Conservation (phyloP, 2,888 invertebrate species). For the Aphidoletes aphidimyza region DNA sequence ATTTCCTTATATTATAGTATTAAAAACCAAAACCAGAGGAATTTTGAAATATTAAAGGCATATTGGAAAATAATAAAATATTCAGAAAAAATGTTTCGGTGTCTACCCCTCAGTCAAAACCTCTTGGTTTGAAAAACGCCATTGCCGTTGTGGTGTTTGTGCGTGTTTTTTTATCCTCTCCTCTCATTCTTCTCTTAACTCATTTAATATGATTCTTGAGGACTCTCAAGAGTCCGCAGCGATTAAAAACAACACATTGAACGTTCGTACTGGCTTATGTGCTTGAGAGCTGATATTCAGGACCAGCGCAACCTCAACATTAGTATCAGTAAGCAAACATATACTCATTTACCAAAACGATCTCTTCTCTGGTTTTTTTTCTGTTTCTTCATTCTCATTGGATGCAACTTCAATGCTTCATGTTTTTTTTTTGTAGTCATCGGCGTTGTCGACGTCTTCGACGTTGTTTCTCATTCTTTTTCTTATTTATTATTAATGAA, state of each 20-base stretch:
- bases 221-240: neutral
- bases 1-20: no score
- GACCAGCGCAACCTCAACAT: conserved; percentile 33
- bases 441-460: neutral
- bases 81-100: no score
- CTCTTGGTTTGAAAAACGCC: conserved; percentile 28
- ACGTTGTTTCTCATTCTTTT: conserved; percentile 14
- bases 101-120: no score
- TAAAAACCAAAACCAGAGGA: no score
- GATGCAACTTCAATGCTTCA: neutral
- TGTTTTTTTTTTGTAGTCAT: neutral
- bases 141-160: no score
- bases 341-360: conserved; percentile 28
- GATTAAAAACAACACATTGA: conserved; percentile 41
- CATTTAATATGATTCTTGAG: conserved; percentile 16
- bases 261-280: neutral
- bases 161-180: neutral
- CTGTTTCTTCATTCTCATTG: neutral
- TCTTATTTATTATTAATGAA: conserved; percentile 52
- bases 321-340: conserved; percentile 17
- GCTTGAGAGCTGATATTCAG: neutral
- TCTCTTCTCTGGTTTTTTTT: neutral
- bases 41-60: no score
- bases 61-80: no score
- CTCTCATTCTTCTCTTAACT: no score